Base-by-base conservation (phyloP, 1,140 invertebrate genomes). In the Brevipalpus yothersi region DNA sequence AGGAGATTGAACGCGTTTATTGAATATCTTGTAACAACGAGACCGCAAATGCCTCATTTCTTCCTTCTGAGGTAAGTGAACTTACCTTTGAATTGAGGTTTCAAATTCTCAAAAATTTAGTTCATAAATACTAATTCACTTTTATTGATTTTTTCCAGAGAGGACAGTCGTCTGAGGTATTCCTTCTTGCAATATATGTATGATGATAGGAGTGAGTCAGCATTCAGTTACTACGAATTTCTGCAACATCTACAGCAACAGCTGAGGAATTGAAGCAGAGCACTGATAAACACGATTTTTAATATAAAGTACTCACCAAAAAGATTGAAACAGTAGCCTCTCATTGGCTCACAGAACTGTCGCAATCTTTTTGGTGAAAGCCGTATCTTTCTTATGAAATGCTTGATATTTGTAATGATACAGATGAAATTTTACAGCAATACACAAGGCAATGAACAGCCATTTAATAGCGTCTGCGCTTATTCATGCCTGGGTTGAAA, bases 191-290 rank as follows among this genome's bases (percentile, higher is more conserved):
- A 93, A 64, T 80, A 81, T 64, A 76, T 98, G 65, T 77, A 95
- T 31, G 93, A 98, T 72, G 94, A 98, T 73, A 77, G 90, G 67
- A 82, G 84, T 63, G 92, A 97, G 72, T 83, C 82, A 62, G 82
- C 86, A 54, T 80, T 93, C 71, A 92, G 88, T 65, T 97, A 97
- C 72, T 88, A 91, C 72, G 94, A 98, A 79, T 98, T 97, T 74
- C 77, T 98, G 68, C 91, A 96, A 73, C 87, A 94, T 74, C 75
- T 98, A 61, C 88, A 91, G 72, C 80, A 79, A 66, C 85, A 90
- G 73, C 78, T 93, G 67, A 92, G 72, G 61, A 31, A 31, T 31
- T 31, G 31, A 31, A 31, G n/a, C n/a, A n/a, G n/a, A n/a, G n/a
- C 31, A 31, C 5, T 31, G 31, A 31, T 31, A 31, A 2, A 31